Base-by-base conservation (phyloP, 2,888 invertebrate species). In the Ochropleura plecta region DNA sequence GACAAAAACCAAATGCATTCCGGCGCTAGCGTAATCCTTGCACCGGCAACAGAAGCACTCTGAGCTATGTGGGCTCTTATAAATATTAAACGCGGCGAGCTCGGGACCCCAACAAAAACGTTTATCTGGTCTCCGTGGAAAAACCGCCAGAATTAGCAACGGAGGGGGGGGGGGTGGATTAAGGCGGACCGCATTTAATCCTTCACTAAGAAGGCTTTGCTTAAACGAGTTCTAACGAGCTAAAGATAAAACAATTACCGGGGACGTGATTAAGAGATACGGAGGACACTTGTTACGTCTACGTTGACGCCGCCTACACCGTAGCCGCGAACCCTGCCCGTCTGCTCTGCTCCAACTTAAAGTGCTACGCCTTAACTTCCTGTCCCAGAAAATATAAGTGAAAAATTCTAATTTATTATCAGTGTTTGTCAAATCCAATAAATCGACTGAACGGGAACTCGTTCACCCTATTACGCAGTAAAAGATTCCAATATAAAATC, bases 141-240 rank as follows among this genome's bases (percentile, higher is more conserved):
- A 96, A 96, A 96, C 95, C 95, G 91, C 93, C 94, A 94, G 96
- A 96, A 96, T 96, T 96, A 96, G 95, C 95, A 94, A 92, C 93
- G 91, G 95, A 94, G 30, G 30, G 95, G 95, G 30, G 95, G 95
- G 95, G 95, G 95, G 95, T 93, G 95, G 95, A 95, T 96, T 95
- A 96, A 93, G 94, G 95, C 94, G 94, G 94, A 93, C 96, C 96
- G 94, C 95, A 95, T 95, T 96, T 96, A 96, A 96, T 96, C 96
- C 96, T 96, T 96, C 96, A 95, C 95, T 96, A 96, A 96, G 96
- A 96, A 96, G 96, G 96, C 96, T 96, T 96, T 96, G 94, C 96
- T 96, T 96, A 96, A 96, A 96, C 96, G 96, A 96, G 96, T 96
- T 95, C 96, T 96, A 96, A 96, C 96, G 96, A 96, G 96, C 96